These are phyloP conservation scores for Xylocopa sonorina DNA, from an alignment of 1,140 invertebrate species.

Conservation along the genomic window DNA sequence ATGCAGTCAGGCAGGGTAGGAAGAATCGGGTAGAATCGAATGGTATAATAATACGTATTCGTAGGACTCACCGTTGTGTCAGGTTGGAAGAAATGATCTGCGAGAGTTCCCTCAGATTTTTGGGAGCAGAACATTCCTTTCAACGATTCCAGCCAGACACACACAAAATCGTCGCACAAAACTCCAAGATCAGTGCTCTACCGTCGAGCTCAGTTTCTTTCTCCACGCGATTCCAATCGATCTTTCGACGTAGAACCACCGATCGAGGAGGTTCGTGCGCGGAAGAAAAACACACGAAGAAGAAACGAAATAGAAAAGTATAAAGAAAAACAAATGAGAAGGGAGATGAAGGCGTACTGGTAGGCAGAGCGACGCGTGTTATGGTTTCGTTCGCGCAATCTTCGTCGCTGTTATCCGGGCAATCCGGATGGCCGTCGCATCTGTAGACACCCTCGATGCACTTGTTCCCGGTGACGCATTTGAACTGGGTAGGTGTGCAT, in stretches of 20 bases:
- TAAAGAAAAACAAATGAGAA: slow-evolving; percentile 45
- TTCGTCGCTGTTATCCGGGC: slow-evolving; percentile 89
- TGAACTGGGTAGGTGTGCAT: slow-evolving; percentile 82
- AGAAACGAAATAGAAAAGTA: too few species aligned
- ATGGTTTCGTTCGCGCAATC: slow-evolving; percentile 77
- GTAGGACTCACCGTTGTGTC: neutral
- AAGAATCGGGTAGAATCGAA: slow-evolving; percentile 4
- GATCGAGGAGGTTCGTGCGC: neutral
- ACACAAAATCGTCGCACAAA: neutral
- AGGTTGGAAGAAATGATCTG: neutral
- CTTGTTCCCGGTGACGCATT: slow-evolving; percentile 80
- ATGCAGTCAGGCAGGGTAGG: slow-evolving; percentile 1
- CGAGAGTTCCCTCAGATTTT: neutral
- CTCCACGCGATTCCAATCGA: too few species aligned
- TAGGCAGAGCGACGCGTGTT: slow-evolving; percentile 72
- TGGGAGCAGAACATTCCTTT: neutral
- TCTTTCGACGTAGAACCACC: neutral
- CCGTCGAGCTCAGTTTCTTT: too few species aligned
- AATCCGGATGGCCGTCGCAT: slow-evolving; percentile 88
- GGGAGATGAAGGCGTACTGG: slow-evolving; percentile 77
- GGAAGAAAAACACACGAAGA: slow-evolving; percentile 19
- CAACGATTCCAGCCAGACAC: neutral
- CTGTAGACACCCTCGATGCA: slow-evolving; percentile 82
- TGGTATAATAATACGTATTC: neutral
- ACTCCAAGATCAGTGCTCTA: neutral